These are phyloP conservation scores for Menura novaehollandiae DNA, from an alignment of 2,113 vertebrate species.

Conservation along the genomic window DNA sequence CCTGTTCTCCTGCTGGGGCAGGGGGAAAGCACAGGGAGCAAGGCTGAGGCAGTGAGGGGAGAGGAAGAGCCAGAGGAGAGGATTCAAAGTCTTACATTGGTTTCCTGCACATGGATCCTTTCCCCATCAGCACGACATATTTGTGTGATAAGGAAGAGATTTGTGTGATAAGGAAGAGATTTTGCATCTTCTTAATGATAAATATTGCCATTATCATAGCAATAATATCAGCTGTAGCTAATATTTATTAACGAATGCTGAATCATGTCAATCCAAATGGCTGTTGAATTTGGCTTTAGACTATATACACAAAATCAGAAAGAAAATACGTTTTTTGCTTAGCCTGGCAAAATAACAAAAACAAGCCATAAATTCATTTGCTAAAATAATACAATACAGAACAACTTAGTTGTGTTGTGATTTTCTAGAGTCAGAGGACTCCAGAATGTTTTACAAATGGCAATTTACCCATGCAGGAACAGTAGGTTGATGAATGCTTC, in stretches of 20 bases:
- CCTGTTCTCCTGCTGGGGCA: not conserved
- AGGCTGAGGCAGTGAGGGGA: not conserved
- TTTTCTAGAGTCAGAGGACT: not conserved
- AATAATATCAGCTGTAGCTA: not conserved
- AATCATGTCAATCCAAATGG: not conserved
- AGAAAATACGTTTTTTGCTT: not conserved
- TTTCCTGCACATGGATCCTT: not conserved
- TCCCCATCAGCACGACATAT: not conserved
- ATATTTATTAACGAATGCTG: not conserved
- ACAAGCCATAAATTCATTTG: not conserved
- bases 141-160: not conserved
- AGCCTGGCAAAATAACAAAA: not conserved
- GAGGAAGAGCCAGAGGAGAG: not conserved
- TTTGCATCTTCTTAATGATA: not conserved
- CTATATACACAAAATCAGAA: not conserved
- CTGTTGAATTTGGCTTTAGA: not conserved
- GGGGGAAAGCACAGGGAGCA: not conserved
- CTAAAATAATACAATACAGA: not conserved
- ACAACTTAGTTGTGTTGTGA: not conserved
- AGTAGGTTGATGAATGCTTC: not conserved
- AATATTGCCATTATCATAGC: not conserved
- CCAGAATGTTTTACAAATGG: not conserved
- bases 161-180: not conserved
- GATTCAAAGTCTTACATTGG: no score
- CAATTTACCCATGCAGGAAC: not conserved